Evolutionary conservation across 2,888 invertebrate species (phyloP).

Genomic region (Drosophila ochracea): DNA sequence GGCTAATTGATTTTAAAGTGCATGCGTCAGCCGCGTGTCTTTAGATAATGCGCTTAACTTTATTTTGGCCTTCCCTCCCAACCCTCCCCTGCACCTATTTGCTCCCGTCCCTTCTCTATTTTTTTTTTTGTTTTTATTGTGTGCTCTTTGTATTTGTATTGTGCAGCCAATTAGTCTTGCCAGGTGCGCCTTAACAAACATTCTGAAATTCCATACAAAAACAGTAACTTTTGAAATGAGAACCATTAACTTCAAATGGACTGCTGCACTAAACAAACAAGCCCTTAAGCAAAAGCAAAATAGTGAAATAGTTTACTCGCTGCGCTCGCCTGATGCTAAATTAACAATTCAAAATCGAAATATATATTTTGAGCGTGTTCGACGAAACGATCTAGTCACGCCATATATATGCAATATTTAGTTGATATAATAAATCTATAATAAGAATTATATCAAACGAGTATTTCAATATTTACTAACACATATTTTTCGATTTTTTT

Average conservation of each 20-base stretch:
- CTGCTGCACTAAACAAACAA: neutral
- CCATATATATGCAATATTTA: neutral
- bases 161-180: neutral
- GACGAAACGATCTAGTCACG: neutral
- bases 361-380: neutral
- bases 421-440: neutral
- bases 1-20: conserved; percentile 32
- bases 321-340: neutral
- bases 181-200: neutral
- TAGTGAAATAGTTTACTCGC: neutral
- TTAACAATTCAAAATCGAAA: neutral
- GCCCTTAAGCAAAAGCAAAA: too few species aligned
- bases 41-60: conserved; percentile 1
- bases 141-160: neutral
- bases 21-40: conserved; percentile 25
- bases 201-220: neutral
- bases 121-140: neutral
- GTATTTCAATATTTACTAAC: conserved; percentile 43
- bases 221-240: neutral
- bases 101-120: neutral
- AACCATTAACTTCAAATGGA: neutral
- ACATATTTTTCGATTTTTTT: conserved; percentile 29
- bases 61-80: neutral
- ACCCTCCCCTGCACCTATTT: neutral
- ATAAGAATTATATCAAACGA: conserved; percentile 3